Base-by-base conservation (phyloP, 2,888 invertebrate genomes). In the Balanococcus diminutus region DNA sequence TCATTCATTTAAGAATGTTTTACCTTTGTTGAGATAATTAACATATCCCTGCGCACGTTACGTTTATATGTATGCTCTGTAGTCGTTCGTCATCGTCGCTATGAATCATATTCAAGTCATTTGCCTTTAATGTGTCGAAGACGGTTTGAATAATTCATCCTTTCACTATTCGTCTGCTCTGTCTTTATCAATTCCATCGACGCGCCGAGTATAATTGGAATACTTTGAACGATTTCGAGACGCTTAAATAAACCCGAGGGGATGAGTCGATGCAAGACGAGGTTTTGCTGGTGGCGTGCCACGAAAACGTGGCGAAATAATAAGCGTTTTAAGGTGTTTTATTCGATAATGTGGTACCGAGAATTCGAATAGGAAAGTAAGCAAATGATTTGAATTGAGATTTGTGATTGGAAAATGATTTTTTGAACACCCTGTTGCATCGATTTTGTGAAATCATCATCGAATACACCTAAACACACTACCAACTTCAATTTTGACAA, bases 61-160 rank as follows among this genome's bases (percentile, higher is more conserved):
- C 46, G 46, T 14, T 25, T 16, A 28, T 67, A 14, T 67, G 16
- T 22, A 28, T 28, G 28, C 28, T 16, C 5, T 28, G 4, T 67
- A 28, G 25, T 67, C 67, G 67, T 67, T 67, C 28, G 67, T 67
- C 67, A 28, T 67, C 67, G 67, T 79, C 32, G 75, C 31, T 79
- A 79, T 79, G 75, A 79, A 79, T 79, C 75, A 79, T 79, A 79
- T 79, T 79, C 36, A 32, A 79, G 75, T 79, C 75, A 79, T 79
- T 79, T 36, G 75, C 75, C 75, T 79, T 79, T 79, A 79, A 79
- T 79, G 75, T 79, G 75, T 79, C 75, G 36, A 79, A 79, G 75
- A 79, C 36, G 75, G 75, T 79, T 79, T 79, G 75, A 79, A 79
- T 79, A 79, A 79, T 79, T 79, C 75, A 79, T 79, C 67, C 67